Evolutionary conservation across 2,797 vertebrate species (phyloP).

Genomic region (Tragopan temminckii): DNA sequence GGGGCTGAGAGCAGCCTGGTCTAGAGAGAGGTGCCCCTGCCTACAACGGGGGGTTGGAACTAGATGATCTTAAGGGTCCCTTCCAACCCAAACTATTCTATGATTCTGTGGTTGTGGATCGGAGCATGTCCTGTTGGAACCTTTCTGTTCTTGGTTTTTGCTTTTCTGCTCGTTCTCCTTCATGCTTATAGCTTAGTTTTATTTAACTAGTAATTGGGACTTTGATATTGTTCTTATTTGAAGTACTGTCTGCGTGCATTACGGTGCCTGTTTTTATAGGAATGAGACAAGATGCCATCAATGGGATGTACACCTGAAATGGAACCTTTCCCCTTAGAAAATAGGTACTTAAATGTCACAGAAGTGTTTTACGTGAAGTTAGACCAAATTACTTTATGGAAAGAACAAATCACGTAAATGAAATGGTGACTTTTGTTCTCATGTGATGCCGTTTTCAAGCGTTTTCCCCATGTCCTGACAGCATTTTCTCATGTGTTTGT

Average conservation of each 20-base stretch:
- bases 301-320: not conserved
- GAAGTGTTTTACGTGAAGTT: slow-evolving; percentile 3
- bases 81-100: not conserved
- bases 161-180: not conserved
- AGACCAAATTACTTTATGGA: not conserved
- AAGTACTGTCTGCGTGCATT: not conserved
- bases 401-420: not conserved
- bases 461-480: not conserved
- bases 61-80: too few relatives aligned
- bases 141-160: not conserved
- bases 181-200: not conserved
- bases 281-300: not conserved
- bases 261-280: not conserved
- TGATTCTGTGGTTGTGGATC: not conserved
- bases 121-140: not conserved
- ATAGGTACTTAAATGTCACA: not conserved
- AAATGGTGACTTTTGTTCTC: not conserved
- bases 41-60: too few relatives aligned
- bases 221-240: not conserved
- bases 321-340: not conserved
- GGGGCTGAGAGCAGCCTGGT: too few relatives aligned
- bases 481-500: slow-evolving; percentile 43
- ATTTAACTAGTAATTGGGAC: not conserved
- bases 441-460: slow-evolving; percentile 18
- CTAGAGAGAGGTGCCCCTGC: too few relatives aligned